Evolutionary conservation across 2,888 invertebrate species (phyloP), one percentile per base, ranked within the genome.

Genomic region (Melinopterus prodromus): DNA sequence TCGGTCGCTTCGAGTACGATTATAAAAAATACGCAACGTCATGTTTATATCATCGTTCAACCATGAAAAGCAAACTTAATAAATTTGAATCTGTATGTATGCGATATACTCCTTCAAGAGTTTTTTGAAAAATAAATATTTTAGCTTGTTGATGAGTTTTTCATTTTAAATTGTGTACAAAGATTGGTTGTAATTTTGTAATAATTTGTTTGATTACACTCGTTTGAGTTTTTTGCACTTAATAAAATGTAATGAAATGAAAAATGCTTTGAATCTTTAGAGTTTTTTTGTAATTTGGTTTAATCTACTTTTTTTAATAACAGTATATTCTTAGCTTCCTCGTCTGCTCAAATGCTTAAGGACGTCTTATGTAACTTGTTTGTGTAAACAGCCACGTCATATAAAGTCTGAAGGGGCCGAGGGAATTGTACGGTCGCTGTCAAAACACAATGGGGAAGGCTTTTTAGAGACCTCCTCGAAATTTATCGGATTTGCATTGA

Each of bases 401-500:
- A 53, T 53, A 53, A 53, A 7, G 5, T 53, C 53, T 53, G 5
- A 6, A 7, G 53, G 53, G 53, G 53, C 5, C 53, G 9, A 53
- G 53, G 53, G 53, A 53, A 53, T 53, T 53, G 1, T 53, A 53
- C 53, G 36, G 15, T 77, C 74, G 69, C 77, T 77, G 77, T 79
- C 79, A 79, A 79, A 79, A 79, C 79, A 79, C 79, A 79, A 79
- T 79, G 77, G 77, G 77, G 35, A 53, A 53, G 7, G 37, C 72
- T 77, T 74, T 76, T 72, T 79, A 79, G 77, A 79, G 74, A 77
- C 79, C 77, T 77, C 74, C 79, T 79, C 79, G 74, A 79, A 79
- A 79, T 77, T 79, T 77, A 79, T 77, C 79, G 79, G 79, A 79
- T 79, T 79, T 79, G 79, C 79, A 79, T 79, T 79, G 79, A 79